Conservation (phyloP, 2,113 vertebrate species). For the Rhinolophus ferrumequinum region DNA sequence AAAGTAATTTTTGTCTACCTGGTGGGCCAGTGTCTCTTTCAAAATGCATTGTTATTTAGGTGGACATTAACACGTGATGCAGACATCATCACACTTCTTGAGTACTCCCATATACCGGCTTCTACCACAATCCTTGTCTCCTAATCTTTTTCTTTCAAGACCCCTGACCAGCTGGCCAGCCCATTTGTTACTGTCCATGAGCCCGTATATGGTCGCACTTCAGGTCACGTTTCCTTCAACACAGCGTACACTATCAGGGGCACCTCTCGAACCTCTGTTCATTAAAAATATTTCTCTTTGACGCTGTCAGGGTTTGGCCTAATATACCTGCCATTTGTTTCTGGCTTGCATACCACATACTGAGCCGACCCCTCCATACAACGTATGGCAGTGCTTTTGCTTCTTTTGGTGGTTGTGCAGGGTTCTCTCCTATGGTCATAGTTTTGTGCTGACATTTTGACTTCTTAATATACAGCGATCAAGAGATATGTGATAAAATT, state of each 20-base stretch:
- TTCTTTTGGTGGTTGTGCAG: neutral
- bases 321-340: neutral
- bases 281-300: neutral
- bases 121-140: neutral
- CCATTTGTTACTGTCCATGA: neutral
- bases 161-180: neutral
- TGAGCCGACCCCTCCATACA: neutral
- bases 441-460: neutral
- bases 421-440: neutral
- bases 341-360: neutral
- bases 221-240: neutral
- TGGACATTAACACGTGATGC: neutral
- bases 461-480: no score
- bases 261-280: neutral
- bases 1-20: neutral
- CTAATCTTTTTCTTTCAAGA: neutral
- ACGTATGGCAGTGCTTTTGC: neutral
- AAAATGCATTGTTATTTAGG: neutral
- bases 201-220: neutral
- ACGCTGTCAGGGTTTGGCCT: neutral
- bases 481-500: no score
- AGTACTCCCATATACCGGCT: no score
- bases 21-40: neutral
- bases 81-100: neutral
- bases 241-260: neutral